These are phyloP conservation scores for Amblyjoppa fuscipennis DNA, from an alignment of 2,888 invertebrate species.

Conservation along the genomic window DNA sequence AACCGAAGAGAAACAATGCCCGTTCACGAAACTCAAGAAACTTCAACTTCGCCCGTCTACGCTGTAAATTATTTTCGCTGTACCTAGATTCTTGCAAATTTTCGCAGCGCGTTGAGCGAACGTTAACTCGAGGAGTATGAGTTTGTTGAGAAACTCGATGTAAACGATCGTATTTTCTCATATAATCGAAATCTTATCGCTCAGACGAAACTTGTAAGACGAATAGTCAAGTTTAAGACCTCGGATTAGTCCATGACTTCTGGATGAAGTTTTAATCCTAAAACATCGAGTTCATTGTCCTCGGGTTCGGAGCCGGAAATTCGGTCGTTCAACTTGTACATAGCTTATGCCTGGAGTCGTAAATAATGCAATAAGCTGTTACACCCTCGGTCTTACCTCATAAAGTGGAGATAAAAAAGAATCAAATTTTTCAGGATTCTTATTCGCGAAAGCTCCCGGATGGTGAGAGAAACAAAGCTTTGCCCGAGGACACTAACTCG, in stretches of 20 bases:
- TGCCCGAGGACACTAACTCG: slow-evolving; percentile 25
- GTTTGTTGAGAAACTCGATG: slow-evolving; percentile 38
- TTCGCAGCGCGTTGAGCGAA: slow-evolving; percentile 10
- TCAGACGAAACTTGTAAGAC: neutral
- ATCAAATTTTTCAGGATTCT: slow-evolving; percentile 1
- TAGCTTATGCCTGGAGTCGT: neutral
- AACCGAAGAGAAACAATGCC: slow-evolving; percentile 29
- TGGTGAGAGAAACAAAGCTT: slow-evolving; percentile 17
- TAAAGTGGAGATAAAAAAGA: neutral
- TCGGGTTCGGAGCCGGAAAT: neutral
- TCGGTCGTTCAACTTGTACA: neutral
- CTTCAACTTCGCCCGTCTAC: slow-evolving; percentile 27
- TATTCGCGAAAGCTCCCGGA: slow-evolving; percentile 1
- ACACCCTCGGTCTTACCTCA: neutral
- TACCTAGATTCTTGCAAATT: slow-evolving; percentile 27
- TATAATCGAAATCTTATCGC: neutral
- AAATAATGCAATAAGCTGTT: neutral
- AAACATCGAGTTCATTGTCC: neutral
- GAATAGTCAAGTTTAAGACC: neutral
- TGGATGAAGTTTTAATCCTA: neutral
- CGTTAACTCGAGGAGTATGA: neutral
- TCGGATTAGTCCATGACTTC: neutral
- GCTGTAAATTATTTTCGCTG: slow-evolving; percentile 33
- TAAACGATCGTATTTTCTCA: slow-evolving; percentile 15
- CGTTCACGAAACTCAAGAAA: slow-evolving; percentile 30